Evolutionary conservation across 1,140 invertebrate species (phyloP).

Genomic region (Dryas iulia): DNA sequence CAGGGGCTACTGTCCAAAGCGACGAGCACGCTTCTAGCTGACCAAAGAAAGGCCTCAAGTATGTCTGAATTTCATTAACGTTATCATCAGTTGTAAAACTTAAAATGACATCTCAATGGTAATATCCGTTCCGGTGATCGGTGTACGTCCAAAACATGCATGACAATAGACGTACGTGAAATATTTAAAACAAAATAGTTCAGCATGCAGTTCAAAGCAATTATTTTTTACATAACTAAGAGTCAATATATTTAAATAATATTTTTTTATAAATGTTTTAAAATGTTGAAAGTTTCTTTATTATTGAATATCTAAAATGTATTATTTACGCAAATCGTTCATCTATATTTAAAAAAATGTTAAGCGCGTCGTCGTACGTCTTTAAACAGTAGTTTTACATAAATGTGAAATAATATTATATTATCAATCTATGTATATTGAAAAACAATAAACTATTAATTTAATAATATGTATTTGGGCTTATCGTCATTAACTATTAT

Average conservation of each 20-base stretch:
- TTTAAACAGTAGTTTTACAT: too few species aligned
- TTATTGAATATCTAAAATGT: too few species aligned
- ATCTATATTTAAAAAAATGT: too few species aligned
- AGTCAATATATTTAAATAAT: background rate
- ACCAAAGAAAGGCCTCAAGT: slow-evolving; percentile 56
- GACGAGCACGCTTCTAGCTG: slow-evolving; percentile 37
- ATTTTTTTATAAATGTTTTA: too few species aligned
- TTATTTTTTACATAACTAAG: background rate
- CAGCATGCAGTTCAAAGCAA: background rate
- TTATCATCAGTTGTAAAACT: slow-evolving; percentile 29
- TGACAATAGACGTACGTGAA: background rate
- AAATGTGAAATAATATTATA: too few species aligned
- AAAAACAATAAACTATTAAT: background rate
- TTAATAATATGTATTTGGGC: background rate
- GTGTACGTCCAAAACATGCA: slow-evolving; percentile 40
- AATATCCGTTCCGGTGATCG: slow-evolving; percentile 52
- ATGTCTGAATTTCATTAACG: slow-evolving; percentile 44
- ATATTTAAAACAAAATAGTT: background rate
- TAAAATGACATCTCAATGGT: slow-evolving; percentile 51
- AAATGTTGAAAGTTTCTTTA: too few species aligned
- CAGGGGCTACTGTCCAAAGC: slow-evolving; percentile 64
- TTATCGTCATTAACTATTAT: background rate
- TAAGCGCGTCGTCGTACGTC: too few species aligned
- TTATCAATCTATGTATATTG: too few species aligned
- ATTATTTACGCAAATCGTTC: too few species aligned